Base-by-base conservation (phyloP, 2,797 vertebrate genomes). In the Bryconaethiops microstoma region DNA sequence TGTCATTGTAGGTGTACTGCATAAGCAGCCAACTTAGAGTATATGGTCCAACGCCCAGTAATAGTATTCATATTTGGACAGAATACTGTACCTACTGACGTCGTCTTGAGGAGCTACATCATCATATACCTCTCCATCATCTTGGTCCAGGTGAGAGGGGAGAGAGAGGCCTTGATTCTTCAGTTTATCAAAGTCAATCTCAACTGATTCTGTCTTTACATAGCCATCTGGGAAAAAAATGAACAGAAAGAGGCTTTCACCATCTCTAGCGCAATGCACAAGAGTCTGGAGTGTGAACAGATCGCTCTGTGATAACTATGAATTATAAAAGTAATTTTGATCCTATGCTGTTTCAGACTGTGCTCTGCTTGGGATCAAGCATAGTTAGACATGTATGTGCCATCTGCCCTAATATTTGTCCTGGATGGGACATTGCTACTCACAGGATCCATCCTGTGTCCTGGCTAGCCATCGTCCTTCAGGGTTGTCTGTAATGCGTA, bases 401-500 rank as follows among this genome's bases (percentile, higher is more conserved):
- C 19, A 7, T n/a, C 55, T 57, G 5, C 0, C 55, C 19, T 48
- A 48, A 48, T 57, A 5, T 57, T 57, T 13, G 45, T 68, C 40
- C 7, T 68, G 17, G 42, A 52, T 23, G 17, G 39, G 17, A 35
- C 29, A 55, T 35, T 54, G 29, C n/a, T 81, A 94, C 95, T 92
- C 86, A 99, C 97, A 96, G 70, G 90, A 90, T 71, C 95, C 96
- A 54, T 95, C 95, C 72, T 86, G 76, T 0, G 89, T 91, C 76
- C 95, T 94, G 70, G 94, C 97, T 84, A 99, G 74, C 97, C 95
- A 96, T 68, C 94, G 94, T 54, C 94, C 95, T 85, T 95, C 95
- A 2, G 96, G 95, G 39, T 95, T 96, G 84, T 95, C 92, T 7
- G 90, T 94, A 79, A 96, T 87, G 6, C 95, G 92, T 71, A 96